Evolutionary conservation across 1,140 invertebrate species (phyloP), one percentile per base, ranked within the genome.

Genomic region (Polyergus mexicanus): DNA sequence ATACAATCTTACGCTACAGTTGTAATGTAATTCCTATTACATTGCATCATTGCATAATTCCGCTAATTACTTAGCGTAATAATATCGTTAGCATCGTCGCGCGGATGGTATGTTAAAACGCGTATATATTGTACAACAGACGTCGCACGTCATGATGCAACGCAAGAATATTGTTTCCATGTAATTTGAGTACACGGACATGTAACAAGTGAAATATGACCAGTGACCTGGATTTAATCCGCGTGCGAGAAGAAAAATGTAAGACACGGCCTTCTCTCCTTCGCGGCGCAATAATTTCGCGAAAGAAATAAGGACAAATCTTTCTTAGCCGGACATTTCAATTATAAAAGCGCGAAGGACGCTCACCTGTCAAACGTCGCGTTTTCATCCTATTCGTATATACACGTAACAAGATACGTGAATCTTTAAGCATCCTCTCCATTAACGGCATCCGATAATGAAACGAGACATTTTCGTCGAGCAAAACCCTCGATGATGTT

Each of bases 1-100:
- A 81, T 72, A 58, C 51, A 83, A 72, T 54, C 54, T 83, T 62
- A 47, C 28, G 68, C 38, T 35, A 35, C 69, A 80, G 35, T 80
- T 80, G 78, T 74, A 83, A 83, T 47, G 13, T n/a, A 69, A 83
- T 83, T 83, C 54, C 54, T 56, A 74, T 74, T 83, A 83, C 25
- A 74, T 83, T 47, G 54, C 78, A 44, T 32, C 54, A 72, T 60
- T 81, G 38, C 68, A 41, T 47, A 83, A 72, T 83, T 28, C 56
- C 19, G 38, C 68, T 32, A 32, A 1, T 74, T 72, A 47, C 78
- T 74, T 74, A n/a, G 63, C 44, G 68, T 72, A 58, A 72, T 74
- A 83, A 83, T 74, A 83, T 83, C 56, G 41, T 47, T 83, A 83
- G 32, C 78, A 60, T 38, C 38, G 35, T 72, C 38, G 54, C 25